phyloP scores from a whole-genome alignment of 53 echinoderm and acorn worm genomes.

The Paracentrotus lividus region DNA sequence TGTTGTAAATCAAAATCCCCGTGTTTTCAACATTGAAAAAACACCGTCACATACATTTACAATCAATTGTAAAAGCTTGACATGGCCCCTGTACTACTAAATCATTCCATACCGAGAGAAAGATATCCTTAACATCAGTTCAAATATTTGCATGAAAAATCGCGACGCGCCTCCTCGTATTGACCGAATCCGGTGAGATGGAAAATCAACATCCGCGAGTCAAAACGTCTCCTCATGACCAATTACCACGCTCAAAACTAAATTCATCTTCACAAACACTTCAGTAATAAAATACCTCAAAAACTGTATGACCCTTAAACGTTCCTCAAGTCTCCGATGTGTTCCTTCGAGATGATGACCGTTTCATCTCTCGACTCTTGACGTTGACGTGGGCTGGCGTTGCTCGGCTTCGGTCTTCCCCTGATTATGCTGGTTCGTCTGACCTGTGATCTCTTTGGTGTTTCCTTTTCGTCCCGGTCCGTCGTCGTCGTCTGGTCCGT shows the following conservation, averaged over 20 bases:
- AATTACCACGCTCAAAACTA: background rate
- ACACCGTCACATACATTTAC: background rate
- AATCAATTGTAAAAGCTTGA: no score
- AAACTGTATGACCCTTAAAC: background rate
- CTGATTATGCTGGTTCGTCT: background rate
- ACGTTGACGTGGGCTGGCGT: conserved; percentile 10
- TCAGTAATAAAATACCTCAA: background rate
- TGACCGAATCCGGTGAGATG: background rate
- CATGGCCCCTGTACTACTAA: background rate
- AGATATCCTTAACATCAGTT: background rate
- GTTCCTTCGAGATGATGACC: conserved; percentile 39
- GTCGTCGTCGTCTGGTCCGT: no score
- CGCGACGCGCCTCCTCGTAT: background rate
- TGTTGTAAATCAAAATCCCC: no score
- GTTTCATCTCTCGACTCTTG: conserved; percentile 33
- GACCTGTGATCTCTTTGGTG: background rate
- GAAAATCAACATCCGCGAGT: background rate
- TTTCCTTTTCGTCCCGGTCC: background rate
- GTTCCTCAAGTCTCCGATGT: conserved; percentile 36
- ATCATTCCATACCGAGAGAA: background rate
- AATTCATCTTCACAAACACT: conserved; percentile 3
- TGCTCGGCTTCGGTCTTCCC: conserved; percentile 15
- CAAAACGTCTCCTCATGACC: background rate
- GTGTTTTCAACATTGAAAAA: background rate
- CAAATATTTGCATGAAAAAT: conserved; percentile 9